Evolutionary conservation across 2,888 invertebrate species (phyloP).

Genomic region (Agrotis ipsilon): DNA sequence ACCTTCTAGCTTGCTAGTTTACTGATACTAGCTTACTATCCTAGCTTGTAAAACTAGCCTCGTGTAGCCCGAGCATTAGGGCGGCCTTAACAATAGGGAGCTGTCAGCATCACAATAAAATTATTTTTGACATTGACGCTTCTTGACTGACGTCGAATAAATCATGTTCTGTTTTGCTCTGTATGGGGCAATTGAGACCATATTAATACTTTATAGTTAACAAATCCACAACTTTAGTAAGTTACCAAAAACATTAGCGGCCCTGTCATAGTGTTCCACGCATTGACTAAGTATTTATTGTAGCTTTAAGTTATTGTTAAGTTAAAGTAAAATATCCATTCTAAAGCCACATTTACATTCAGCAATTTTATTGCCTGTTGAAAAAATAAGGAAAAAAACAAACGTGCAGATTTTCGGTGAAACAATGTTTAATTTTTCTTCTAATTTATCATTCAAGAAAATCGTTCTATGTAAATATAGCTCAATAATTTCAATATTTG

Average conservation of each 20-base stretch:
- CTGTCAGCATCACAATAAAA: too few relatives aligned
- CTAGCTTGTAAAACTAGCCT: too few relatives aligned
- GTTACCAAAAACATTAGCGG: constrained; percentile 74
- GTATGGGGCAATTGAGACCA: background rate
- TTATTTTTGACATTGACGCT: too few relatives aligned
- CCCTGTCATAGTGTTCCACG: constrained; percentile 77
- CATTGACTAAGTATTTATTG: constrained; percentile 85
- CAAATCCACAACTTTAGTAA: constrained; percentile 57
- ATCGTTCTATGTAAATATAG: constrained; percentile 6
- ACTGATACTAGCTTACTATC: too few relatives aligned
- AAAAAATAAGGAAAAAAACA: too few relatives aligned
- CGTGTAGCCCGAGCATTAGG: too few relatives aligned
- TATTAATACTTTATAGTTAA: background rate
- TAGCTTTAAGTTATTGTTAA: constrained; percentile 75
- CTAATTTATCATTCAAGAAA: constrained; percentile 10
- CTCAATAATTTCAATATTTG: constrained; percentile 42
- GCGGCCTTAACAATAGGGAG: too few relatives aligned
- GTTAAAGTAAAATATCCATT: constrained; percentile 20
- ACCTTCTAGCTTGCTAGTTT: too few relatives aligned
- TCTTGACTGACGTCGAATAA: too few relatives aligned
- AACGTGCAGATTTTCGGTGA: background rate
- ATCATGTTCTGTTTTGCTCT: too few relatives aligned
- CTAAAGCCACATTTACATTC: background rate
- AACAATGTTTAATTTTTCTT: constrained; percentile 13
- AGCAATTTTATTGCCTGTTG: constrained; percentile 14